A percentile compares a stretch with the other conserved stretches of the same genome.
These are phyloP conservation scores for Dendrocincla fuliginosa DNA, from an alignment of 2,797 vertebrate species.

Conservation along the genomic window DNA sequence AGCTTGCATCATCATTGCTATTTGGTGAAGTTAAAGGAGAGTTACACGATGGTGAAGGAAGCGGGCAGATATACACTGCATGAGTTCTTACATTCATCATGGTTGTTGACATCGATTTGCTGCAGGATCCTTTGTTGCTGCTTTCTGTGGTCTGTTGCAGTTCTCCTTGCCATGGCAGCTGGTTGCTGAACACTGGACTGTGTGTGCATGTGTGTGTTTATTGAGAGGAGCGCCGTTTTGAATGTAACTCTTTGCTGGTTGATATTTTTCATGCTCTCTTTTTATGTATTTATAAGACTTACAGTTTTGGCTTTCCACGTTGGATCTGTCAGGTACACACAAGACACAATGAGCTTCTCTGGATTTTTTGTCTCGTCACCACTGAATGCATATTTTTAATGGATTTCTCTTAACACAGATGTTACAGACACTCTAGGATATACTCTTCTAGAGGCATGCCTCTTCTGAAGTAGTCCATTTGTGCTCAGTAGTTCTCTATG, in stretches of 20 bases:
- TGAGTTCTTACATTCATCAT: neutral
- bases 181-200: neutral
- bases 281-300: neutral
- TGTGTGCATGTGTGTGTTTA: neutral
- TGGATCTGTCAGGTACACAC: neutral
- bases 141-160: constrained; percentile 31
- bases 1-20: constrained; percentile 34
- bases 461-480: neutral
- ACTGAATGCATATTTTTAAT: neutral
- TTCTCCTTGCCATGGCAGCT: neutral
- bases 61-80: neutral
- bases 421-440: neutral
- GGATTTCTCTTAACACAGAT: neutral
- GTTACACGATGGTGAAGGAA: neutral
- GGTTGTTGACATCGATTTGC: constrained; percentile 19
- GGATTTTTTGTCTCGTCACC: neutral
- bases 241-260: neutral
- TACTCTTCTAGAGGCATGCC: neutral
- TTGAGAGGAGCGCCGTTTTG: neutral
- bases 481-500: neutral
- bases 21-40: constrained; percentile 37
- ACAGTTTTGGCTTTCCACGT: neutral
- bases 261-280: neutral
- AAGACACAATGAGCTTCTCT: neutral
- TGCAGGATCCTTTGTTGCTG: constrained; percentile 41